These are phyloP conservation scores for Dorcus hopei DNA, from an alignment of 2,888 invertebrate species.

Conservation along the genomic window DNA sequence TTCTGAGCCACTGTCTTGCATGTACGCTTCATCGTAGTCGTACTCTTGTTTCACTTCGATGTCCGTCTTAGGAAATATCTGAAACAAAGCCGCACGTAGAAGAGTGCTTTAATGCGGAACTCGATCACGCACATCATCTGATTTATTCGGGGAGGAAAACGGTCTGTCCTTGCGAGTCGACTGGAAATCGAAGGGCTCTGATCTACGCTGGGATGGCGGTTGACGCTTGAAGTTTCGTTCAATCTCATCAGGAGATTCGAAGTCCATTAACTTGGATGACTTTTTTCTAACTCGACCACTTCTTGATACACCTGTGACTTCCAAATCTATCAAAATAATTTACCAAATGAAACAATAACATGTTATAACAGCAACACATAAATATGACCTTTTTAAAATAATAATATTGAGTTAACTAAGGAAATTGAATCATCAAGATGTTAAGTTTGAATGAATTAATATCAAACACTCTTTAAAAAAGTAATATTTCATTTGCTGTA, in stretches of 20 bases:
- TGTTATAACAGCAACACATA: no score
- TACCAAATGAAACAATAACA: neutral
- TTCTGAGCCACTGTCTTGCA: conserved; percentile 45
- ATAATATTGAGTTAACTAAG: no score
- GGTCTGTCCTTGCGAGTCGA: conserved; percentile 21
- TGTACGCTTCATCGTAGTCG: conserved; percentile 38
- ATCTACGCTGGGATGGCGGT: conserved; percentile 45
- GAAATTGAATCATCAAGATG: no score
- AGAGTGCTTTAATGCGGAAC: neutral
- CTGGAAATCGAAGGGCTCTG: conserved; percentile 25
- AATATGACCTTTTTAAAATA: no score
- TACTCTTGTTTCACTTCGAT: conserved; percentile 23
- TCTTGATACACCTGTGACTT: conserved; percentile 82
- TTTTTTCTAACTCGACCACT: conserved; percentile 91
- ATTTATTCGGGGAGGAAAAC: conserved; percentile 25
- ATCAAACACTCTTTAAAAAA: no score
- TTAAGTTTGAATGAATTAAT: no score
- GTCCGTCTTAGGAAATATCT: conserved; percentile 18
- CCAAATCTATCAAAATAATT: conserved; percentile 56
- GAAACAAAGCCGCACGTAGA: neutral
- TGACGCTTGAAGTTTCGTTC: conserved; percentile 59
- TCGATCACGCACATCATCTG: conserved; percentile 28
- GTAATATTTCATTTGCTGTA: no score
- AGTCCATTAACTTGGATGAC: conserved; percentile 90
- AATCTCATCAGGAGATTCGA: conserved; percentile 86